Conservation (phyloP, 2,888 invertebrate species). For the Tetragonula carbonaria region DNA sequence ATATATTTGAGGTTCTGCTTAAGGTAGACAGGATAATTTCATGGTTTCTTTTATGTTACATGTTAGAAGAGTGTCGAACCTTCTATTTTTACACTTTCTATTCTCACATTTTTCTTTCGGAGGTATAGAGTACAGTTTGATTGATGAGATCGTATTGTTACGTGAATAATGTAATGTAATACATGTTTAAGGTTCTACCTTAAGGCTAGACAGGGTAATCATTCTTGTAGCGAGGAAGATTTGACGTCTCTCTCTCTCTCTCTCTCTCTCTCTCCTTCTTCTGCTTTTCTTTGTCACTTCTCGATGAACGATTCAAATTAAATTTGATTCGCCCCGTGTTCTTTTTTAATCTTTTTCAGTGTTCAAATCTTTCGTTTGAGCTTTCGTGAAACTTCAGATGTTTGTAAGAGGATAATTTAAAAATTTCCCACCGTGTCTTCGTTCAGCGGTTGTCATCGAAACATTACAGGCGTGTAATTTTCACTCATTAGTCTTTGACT, state of each 20-base stretch:
- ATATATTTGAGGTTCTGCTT: neutral
- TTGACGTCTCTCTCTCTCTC: neutral
- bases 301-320: neutral
- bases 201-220: neutral
- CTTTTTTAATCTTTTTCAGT: neutral
- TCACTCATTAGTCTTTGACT: too few species aligned
- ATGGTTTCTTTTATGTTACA: neutral
- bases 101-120: neutral
- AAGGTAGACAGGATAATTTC: neutral
- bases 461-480: neutral
- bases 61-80: neutral
- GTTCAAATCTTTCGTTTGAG: too few species aligned
- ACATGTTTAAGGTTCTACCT: slow-evolving; percentile 6
- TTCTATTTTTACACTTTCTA: neutral
- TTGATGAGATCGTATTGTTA: neutral
- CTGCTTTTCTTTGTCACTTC: neutral
- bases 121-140: neutral
- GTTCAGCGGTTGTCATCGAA: too few species aligned
- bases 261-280: neutral
- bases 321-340: neutral
- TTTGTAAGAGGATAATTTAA: neutral
- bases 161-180: neutral
- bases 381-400: neutral
- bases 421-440: neutral
- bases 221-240: neutral